A percentile compares a stretch with the other conserved stretches of the same genome.
Evolutionary conservation across 2,888 invertebrate genomes (phyloP).

Genomic region (Phytoseiulus persimilis): DNA sequence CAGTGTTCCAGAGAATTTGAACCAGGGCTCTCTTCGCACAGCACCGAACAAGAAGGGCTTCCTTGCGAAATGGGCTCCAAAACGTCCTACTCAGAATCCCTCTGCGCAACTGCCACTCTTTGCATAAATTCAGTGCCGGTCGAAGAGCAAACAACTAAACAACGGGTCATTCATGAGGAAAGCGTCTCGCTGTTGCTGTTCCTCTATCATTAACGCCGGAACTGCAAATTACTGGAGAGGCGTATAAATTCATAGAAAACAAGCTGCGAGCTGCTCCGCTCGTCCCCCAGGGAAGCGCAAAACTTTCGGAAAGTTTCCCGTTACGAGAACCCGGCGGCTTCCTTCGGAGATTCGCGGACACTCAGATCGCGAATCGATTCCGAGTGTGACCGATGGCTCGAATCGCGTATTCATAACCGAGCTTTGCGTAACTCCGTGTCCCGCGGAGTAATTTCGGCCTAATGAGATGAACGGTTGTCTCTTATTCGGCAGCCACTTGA

Average conservation of each 20-base stretch:
- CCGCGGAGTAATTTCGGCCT: neutral
- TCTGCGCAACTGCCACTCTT: neutral
- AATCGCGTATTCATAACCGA: neutral
- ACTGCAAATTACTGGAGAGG: neutral
- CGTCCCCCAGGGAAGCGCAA: neutral
- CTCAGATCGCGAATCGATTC: neutral
- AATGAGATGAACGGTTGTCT: neutral
- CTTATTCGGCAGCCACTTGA: neutral
- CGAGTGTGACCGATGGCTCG: neutral
- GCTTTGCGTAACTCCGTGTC: neutral
- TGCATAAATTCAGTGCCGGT: neutral
- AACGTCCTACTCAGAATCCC: neutral
- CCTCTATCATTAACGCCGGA: neutral
- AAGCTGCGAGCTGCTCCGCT: neutral
- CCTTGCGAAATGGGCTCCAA: neutral
- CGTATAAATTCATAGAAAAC: conserved; percentile 5
- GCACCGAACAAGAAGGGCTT: neutral
- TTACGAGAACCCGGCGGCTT: neutral
- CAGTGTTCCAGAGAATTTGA: neutral
- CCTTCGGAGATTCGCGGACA: neutral
- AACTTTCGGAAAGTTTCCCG: neutral
- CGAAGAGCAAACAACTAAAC: neutral
- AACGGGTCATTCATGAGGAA: neutral
- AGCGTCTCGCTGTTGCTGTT: neutral
- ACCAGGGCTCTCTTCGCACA: neutral